Base-by-base conservation (phyloP, 2,797 vertebrate species). In the Bradypodion ventrale region DNA sequence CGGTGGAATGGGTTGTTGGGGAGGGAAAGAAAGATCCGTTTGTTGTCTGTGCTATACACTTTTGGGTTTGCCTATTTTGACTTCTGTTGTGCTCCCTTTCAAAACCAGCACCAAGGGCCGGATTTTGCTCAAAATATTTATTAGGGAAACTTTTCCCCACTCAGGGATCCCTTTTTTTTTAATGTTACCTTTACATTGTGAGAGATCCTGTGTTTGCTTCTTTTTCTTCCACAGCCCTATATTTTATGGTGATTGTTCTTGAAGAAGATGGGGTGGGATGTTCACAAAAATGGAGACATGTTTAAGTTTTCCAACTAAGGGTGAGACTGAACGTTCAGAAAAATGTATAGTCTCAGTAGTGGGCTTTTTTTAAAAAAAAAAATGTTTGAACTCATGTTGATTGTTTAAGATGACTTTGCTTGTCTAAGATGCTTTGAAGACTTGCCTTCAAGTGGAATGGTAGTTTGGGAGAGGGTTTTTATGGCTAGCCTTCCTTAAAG, bases 161-260 rank as follows among this genome's bases (percentile, higher is more conserved):
- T 27, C 8, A 12, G 40, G 40, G 15, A 9, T 42, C 42, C 42
- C 27, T 12, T 8, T 70, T 9, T n/a, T n/a, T n/a, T n/a, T n/a
- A n/a, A 15, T 13, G 70, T 72, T 46, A 44, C 25, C 35, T 27
- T 29, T 9, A 21, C 2, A 70, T 80, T 83, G n/a, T 4, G 65
- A 86, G 0, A 0, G 3, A 4, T 29, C 59, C 2, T 15, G 10
- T 3, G 72, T 66, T 75, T 32, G 46, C 25, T 70, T 37, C 52
- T 32, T 35, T 25, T 29, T 29, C 60, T 62, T 15, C 56, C 2
- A 16, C 35, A 49, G n/a, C 21, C 32, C 7, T 62, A 9, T 9
- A 16, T 40, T 62, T 29, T 37, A 29, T 35, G 16, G 6, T 52
- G 37, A 27, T 3, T 56, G 2, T n/a, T 77, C 75, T 42, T 16